phyloP scores from a whole-genome alignment of 2,797 vertebrate genomes.

The Iguana delicatissima region DNA sequence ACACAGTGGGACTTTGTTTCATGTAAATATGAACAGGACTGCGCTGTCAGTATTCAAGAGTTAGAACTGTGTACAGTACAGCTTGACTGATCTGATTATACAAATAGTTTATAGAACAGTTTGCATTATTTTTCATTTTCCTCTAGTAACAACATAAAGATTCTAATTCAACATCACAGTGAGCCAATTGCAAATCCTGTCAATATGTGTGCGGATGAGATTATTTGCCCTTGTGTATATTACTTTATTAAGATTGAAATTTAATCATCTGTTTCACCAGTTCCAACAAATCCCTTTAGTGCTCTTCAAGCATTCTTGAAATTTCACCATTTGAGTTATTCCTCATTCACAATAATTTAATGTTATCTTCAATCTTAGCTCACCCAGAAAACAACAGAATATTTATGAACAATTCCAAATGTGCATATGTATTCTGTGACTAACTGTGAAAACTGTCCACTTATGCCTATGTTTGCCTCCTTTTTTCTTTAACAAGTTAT shows the following conservation, averaged over 20 bases:
- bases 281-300: no score
- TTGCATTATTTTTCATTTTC: background rate
- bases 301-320: background rate
- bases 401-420: background rate
- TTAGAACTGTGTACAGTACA: background rate
- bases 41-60: background rate
- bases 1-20: background rate
- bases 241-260: background rate
- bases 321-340: background rate
- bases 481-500: background rate
- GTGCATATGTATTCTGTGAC: no score
- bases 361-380: background rate
- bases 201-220: background rate
- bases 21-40: background rate
- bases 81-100: no score
- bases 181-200: background rate
- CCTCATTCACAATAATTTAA: background rate
- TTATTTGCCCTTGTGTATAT: background rate
- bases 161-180: background rate
- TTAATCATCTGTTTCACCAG: background rate
- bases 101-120: background rate
- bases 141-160: background rate
- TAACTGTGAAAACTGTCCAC: background rate
- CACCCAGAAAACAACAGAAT: background rate
- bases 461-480: background rate